phyloP scores from a whole-genome alignment of 2,888 invertebrate genomes.

The Caradrina clavipalpis region DNA sequence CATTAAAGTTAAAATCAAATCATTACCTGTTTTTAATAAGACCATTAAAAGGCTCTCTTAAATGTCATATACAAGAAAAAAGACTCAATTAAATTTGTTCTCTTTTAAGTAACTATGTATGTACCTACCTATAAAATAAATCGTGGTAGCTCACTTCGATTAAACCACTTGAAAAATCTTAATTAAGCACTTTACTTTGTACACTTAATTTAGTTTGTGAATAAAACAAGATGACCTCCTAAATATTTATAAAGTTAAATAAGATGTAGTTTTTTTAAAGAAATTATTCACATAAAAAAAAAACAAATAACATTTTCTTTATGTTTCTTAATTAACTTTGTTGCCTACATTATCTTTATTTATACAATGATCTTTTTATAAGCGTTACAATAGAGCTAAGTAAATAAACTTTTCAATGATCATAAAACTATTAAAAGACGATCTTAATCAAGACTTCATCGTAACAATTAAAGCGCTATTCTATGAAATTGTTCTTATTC shows the following conservation, averaged over 20 bases:
- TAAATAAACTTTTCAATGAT: background rate
- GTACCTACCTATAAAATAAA: too few relatives aligned
- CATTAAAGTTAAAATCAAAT: too few relatives aligned
- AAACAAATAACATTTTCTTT: background rate
- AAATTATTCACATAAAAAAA: background rate
- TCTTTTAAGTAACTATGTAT: too few relatives aligned
- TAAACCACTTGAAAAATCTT: background rate
- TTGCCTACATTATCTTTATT: background rate
- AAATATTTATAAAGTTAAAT: constrained; percentile 5
- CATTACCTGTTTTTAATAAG: too few relatives aligned
- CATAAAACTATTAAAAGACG: background rate
- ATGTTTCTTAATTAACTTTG: background rate
- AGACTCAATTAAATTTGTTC: too few relatives aligned
- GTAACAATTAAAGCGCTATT: background rate
- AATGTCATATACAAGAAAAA: too few relatives aligned
- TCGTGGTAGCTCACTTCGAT: background rate
- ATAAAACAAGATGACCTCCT: constrained; percentile 2
- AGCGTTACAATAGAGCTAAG: background rate
- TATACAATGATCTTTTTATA: constrained; percentile 2
- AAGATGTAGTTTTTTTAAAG: background rate
- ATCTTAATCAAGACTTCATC: constrained; percentile 9
- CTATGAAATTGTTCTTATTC: background rate
- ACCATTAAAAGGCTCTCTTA: too few relatives aligned
- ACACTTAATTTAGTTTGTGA: background rate
- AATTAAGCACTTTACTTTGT: background rate